A percentile compares a stretch with the other conserved stretches of the same genome.
phyloP scores from a whole-genome alignment of 2,797 vertebrate species.

The Acanthurus lineatus region DNA sequence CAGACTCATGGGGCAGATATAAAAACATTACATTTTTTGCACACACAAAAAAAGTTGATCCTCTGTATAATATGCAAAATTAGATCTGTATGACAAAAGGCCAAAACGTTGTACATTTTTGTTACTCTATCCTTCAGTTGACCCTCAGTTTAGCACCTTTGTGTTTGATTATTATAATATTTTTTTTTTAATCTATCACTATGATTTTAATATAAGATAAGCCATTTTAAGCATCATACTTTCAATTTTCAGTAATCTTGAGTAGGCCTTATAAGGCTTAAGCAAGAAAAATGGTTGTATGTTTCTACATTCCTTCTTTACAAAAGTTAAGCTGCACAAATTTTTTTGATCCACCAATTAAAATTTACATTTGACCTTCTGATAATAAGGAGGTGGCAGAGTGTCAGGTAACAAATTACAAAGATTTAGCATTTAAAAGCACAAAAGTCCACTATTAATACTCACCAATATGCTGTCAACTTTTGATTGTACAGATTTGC shows the following conservation, averaged over 20 bases:
- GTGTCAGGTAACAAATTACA: neutral
- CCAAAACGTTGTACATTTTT: neutral
- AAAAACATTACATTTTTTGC: neutral
- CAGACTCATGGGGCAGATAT: neutral
- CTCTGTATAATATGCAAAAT: too few species aligned
- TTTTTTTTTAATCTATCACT: neutral
- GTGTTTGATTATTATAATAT: neutral
- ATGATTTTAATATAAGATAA: neutral
- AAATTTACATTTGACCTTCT: neutral
- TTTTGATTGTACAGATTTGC: conserved; percentile 99
- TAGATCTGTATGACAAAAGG: neutral
- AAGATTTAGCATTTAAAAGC: neutral
- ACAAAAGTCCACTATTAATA: conserved; percentile 57
- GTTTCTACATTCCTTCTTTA: neutral
- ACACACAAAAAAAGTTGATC: too few species aligned
- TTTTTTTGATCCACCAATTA: neutral
- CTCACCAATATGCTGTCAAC: conserved; percentile 99
- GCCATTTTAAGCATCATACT: neutral
- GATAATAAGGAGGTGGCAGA: neutral
- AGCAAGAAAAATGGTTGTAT: conserved; percentile 1
- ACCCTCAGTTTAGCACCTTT: neutral
- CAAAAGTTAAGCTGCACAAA: neutral
- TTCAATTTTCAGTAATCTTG: neutral
- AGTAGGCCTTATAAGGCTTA: neutral
- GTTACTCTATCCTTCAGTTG: neutral